Conservation (phyloP, 35 echinoderm and acorn worm species). For the Lytechinus pictus region DNA sequence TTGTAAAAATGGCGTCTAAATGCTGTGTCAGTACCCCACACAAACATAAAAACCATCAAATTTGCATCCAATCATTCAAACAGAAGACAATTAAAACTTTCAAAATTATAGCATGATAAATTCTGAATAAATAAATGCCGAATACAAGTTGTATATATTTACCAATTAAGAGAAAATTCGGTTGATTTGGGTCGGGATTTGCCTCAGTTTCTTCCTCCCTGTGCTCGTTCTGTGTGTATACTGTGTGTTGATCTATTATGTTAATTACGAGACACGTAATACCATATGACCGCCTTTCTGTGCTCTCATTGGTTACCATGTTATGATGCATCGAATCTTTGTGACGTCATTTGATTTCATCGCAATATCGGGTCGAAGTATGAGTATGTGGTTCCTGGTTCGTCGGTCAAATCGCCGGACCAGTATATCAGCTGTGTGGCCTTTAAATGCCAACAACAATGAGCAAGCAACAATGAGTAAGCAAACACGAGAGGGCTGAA, state of each 20-base stretch:
- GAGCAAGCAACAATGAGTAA: no score
- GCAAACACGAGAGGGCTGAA: no score
- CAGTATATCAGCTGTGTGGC: no score
- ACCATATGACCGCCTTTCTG: conserved; percentile 33
- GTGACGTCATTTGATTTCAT: conserved; percentile 15
- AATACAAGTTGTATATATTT: background rate
- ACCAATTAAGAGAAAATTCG: background rate
- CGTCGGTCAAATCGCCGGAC: no score
- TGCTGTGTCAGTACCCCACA: conserved; percentile 18
- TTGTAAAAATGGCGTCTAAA: conserved; percentile 30
- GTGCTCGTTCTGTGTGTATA: background rate
- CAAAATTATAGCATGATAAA: background rate
- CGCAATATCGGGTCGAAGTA: no score
- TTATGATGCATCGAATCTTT: conserved; percentile 34
- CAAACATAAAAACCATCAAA: background rate
- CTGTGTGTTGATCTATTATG: conserved; percentile 32
- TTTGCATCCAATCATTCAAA: background rate
- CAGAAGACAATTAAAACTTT: background rate
- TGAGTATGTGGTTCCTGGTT: no score
- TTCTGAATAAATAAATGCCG: background rate
- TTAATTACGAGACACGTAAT: conserved; percentile 38
- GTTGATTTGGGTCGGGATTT: background rate
- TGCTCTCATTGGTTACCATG: conserved; percentile 43
- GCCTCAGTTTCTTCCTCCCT: background rate
- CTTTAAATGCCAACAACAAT: no score